phyloP scores from a whole-genome alignment of 2,113 vertebrate genomes.

The Leptosomus discolor region DNA sequence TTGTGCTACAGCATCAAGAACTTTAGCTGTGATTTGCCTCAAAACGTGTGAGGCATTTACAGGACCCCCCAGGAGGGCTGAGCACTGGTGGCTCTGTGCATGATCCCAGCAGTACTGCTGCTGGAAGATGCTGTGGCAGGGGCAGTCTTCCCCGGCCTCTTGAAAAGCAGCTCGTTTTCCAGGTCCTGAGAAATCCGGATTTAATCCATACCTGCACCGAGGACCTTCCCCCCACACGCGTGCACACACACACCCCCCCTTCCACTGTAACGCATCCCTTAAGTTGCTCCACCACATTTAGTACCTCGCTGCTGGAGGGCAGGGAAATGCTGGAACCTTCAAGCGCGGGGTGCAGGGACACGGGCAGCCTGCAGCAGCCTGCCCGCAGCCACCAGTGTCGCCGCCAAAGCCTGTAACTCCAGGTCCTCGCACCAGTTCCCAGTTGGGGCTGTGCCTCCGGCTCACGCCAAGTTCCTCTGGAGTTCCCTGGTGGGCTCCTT shows the following conservation, averaged over 20 bases:
- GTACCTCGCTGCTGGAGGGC: not conserved
- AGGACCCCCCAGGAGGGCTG: not conserved
- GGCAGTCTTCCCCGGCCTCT: not conserved
- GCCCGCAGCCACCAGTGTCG: not conserved
- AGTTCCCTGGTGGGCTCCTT: not conserved
- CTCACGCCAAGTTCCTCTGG: not conserved
- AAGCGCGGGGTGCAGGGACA: not conserved
- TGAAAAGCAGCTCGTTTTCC: not conserved
- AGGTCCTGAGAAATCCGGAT: not conserved
- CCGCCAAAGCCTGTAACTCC: not conserved
- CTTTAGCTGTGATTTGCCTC: not conserved
- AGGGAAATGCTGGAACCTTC: not conserved
- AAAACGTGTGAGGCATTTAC: not conserved
- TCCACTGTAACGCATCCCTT: not conserved
- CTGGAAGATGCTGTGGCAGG: not conserved
- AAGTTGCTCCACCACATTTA: accelerated
- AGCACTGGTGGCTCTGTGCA: not conserved
- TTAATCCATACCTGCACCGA: not conserved
- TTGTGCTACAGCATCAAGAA: not conserved
- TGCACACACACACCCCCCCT: no score
- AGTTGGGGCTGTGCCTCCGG: not conserved
- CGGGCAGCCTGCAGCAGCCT: not conserved
- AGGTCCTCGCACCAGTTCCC: not conserved
- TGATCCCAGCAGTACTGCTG: not conserved
- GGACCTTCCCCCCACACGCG: not conserved